Evolutionary conservation across 2,888 invertebrate genomes (phyloP).

Genomic region (Pandemis cinnamomeana): DNA sequence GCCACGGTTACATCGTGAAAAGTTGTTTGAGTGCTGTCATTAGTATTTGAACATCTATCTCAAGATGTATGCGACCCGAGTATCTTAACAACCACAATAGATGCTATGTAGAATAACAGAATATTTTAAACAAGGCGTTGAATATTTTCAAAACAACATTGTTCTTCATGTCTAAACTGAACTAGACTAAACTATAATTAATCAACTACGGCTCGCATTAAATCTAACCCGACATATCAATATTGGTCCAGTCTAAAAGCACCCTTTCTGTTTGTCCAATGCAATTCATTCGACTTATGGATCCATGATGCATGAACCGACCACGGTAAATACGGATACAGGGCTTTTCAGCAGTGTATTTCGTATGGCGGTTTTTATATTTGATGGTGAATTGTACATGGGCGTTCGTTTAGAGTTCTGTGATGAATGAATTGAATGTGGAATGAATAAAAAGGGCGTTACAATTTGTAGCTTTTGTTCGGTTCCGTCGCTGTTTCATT

Average conservation of each 20-base stretch:
- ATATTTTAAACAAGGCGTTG: too few species aligned
- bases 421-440: not conserved
- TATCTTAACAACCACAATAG: too few species aligned
- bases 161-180: not conserved
- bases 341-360: slow-evolving; percentile 21
- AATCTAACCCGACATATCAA: slow-evolving; percentile 72
- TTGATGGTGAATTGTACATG: not conserved
- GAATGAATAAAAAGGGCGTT: not conserved
- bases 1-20: too few species aligned
- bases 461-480: not conserved
- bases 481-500: not conserved
- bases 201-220: slow-evolving; percentile 47
- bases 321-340: slow-evolving; percentile 29
- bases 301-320: slow-evolving; percentile 55
- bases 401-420: not conserved
- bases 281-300: slow-evolving; percentile 55
- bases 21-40: too few species aligned
- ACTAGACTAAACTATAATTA: slow-evolving; percentile 1
- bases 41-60: too few species aligned
- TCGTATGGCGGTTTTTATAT: too few species aligned
- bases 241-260: slow-evolving; percentile 64
- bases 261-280: slow-evolving; percentile 71
- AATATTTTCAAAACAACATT: not conserved
- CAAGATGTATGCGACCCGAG: too few species aligned
- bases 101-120: too few species aligned